Evolutionary conservation across 2,797 vertebrate genomes (phyloP).

Genomic region (Poliocrania exsul): DNA sequence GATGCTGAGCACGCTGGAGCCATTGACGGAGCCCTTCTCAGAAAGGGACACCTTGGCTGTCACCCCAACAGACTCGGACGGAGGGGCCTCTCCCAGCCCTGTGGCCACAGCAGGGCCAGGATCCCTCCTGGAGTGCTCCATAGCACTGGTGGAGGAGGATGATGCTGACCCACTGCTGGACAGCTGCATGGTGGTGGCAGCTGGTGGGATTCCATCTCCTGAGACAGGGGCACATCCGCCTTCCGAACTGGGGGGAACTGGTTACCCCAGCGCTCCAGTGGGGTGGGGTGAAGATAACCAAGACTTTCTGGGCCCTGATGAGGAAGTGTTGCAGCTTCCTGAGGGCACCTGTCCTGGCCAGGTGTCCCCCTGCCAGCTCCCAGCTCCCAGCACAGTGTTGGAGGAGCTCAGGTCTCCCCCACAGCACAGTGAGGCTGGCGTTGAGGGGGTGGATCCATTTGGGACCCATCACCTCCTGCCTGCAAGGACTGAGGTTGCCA

Average conservation of each 20-base stretch:
- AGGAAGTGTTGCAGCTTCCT: not conserved
- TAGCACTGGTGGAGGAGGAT: not conserved
- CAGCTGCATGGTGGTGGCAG: not conserved
- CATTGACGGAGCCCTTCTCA: slow-evolving; percentile 54
- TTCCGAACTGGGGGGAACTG: not conserved
- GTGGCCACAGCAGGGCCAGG: not conserved
- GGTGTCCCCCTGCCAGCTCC: slow-evolving; percentile 9
- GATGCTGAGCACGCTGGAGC: slow-evolving; percentile 66
- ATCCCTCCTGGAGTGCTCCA: not conserved
- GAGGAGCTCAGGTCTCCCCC: slow-evolving; percentile 33
- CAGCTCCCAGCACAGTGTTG: not conserved
- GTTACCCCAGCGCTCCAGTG: not conserved
- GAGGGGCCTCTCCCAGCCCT: slow-evolving; percentile 64
- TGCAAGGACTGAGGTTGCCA: slow-evolving; percentile 1
- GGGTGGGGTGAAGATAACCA: slow-evolving; percentile 52
- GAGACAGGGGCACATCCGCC: rapidly evolving
- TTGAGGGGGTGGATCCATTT: not conserved
- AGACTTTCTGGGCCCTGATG: not conserved
- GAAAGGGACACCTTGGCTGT: slow-evolving; percentile 57
- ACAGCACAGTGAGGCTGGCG: not conserved
- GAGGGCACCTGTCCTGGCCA: not conserved
- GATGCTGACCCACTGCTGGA: not conserved
- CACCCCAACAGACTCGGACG: slow-evolving; percentile 53
- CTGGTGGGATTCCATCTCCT: not conserved
- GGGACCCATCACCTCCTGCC: not conserved